Evolutionary conservation across 2,797 vertebrate species (phyloP).

Genomic region (Bryconaethiops microstoma): DNA sequence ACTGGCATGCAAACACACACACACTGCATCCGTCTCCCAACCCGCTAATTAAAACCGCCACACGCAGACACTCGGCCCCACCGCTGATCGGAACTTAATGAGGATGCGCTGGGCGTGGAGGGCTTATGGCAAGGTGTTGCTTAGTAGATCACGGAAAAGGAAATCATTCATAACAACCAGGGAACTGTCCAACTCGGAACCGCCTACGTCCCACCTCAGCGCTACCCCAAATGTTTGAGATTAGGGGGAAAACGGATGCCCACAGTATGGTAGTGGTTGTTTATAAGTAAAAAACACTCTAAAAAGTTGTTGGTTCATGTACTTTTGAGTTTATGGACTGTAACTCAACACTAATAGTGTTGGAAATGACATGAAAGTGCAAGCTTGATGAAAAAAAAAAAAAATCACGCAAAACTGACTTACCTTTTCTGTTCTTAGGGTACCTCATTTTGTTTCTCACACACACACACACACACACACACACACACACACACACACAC

Average conservation of each 20-base stretch:
- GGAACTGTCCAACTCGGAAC: background rate
- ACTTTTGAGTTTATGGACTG: background rate
- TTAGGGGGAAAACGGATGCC: background rate
- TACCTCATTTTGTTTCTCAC: too few species aligned
- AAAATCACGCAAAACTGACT: background rate
- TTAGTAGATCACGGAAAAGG: background rate
- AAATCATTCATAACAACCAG: background rate
- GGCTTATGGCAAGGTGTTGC: background rate
- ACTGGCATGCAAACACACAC: slow-evolving; percentile 67
- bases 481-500: too few species aligned
- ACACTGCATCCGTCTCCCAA: slow-evolving; percentile 64
- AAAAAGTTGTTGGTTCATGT: background rate
- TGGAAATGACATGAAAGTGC: too few species aligned
- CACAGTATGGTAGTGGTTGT: background rate
- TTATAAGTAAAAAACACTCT: background rate
- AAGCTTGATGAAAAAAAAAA: too few species aligned
- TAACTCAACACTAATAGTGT: background rate
- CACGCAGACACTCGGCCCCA: slow-evolving; percentile 44
- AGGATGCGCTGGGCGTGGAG: slow-evolving; percentile 27
- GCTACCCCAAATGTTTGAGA: background rate
- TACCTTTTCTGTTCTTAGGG: background rate
- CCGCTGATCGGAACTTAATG: slow-evolving; percentile 40
- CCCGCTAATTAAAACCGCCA: slow-evolving; percentile 77
- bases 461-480: too few species aligned
- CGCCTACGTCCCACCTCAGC: background rate